These are phyloP conservation scores for Aplysia californica DNA, from an alignment of 1,140 invertebrate species.

Conservation along the genomic window DNA sequence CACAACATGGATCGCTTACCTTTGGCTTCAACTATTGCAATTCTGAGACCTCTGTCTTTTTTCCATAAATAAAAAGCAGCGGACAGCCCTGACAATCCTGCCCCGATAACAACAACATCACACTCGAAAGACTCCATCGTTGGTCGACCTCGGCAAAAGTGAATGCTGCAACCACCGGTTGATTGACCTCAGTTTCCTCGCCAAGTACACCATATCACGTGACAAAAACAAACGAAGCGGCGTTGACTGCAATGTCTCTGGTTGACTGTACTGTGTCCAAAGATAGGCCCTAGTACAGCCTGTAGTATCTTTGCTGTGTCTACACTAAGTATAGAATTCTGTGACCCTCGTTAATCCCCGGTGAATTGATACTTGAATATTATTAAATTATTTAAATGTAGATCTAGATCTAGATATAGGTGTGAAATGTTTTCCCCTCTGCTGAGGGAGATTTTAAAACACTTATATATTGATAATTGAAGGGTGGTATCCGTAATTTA, in stretches of 20 bases:
- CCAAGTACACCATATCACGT: conserved; percentile 3
- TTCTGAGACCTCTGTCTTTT: conserved; percentile 48
- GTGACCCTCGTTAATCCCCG: too few relatives aligned
- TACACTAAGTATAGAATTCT: too few relatives aligned
- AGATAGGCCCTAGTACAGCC: background rate
- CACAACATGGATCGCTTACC: too few relatives aligned
- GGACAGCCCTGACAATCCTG: conserved; percentile 61
- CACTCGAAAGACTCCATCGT: conserved; percentile 38
- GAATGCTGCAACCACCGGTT: background rate
- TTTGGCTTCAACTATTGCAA: conserved; percentile 65
- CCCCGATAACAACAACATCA: conserved; percentile 64
- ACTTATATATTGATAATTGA: too few relatives aligned
- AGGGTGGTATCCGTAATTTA: too few relatives aligned
- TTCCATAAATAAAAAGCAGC: conserved; percentile 57
- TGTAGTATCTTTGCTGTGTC: too few relatives aligned
- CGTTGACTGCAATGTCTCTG: background rate
- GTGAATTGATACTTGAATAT: too few relatives aligned
- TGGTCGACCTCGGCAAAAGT: background rate
- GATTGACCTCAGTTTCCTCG: conserved; percentile 5
- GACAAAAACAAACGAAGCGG: background rate
- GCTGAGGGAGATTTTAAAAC: too few relatives aligned
- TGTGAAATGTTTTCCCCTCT: too few relatives aligned
- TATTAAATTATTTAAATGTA: background rate
- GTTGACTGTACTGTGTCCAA: background rate
- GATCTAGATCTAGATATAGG: background rate